Percentiles rank a stretch among this genome's conserved stretches.
Evolutionary conservation across 2,113 vertebrate genomes (phyloP).

Genomic region (Rhinopomastus cyanomelas): DNA sequence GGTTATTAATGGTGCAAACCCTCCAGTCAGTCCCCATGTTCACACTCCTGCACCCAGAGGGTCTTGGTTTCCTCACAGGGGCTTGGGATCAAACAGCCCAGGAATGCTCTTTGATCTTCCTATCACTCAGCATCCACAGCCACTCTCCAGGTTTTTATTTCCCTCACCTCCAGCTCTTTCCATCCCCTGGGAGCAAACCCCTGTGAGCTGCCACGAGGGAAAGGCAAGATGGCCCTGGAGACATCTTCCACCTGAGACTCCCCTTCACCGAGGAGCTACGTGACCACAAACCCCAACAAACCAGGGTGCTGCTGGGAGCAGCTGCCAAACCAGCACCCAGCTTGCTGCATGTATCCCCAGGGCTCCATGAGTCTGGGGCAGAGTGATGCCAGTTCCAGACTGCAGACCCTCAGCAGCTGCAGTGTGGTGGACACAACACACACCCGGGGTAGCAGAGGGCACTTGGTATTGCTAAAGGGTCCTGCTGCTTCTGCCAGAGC

Average conservation of each 20-base stretch:
- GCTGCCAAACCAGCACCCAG: neutral
- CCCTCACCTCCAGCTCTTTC: neutral
- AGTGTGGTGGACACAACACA: neutral
- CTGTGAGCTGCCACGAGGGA: too few species aligned
- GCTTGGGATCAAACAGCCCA: neutral
- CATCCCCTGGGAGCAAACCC: neutral
- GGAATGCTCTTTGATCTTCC: neutral
- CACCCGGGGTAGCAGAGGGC: neutral
- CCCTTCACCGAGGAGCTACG: rapidly evolving
- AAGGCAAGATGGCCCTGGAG: neutral
- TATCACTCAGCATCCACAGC: neutral
- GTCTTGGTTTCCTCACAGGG: neutral
- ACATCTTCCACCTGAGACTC: neutral
- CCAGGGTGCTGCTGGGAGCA: neutral
- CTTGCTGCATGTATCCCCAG: neutral
- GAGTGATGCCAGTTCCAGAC: neutral
- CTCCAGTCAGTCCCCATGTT: rapidly evolving
- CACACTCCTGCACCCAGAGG: neutral
- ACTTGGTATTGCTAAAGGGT: rapidly evolving
- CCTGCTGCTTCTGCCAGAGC: neutral
- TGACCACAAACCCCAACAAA: neutral
- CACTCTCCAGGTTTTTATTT: neutral
- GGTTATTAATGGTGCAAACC: neutral
- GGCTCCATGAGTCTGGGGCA: neutral
- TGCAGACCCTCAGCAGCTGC: neutral